Conservation (phyloP, 2,888 invertebrate species). For the Leptopterna dolabrata region DNA sequence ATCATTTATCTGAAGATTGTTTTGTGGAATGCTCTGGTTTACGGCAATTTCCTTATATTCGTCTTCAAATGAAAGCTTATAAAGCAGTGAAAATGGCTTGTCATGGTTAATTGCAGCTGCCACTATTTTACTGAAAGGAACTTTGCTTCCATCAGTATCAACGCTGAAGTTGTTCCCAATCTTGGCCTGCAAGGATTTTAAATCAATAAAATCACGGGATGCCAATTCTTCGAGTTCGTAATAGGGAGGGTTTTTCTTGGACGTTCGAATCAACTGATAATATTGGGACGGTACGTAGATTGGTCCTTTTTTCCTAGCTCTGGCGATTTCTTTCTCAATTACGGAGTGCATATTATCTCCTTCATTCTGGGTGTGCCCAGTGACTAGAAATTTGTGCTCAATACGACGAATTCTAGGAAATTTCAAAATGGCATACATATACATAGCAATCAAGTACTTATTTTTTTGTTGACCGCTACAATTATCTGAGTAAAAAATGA, state of each 20-base stretch:
- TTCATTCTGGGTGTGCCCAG: too few species aligned
- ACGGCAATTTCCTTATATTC: too few species aligned
- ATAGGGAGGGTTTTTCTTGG: slow-evolving; percentile 32
- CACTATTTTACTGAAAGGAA: neutral
- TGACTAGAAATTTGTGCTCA: neutral
- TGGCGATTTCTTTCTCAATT: slow-evolving; percentile 36
- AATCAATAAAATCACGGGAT: slow-evolving; percentile 18
- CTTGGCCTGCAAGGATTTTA: neutral
- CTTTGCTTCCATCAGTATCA: neutral
- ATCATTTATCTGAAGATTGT: too few species aligned
- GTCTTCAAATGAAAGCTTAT: too few species aligned
- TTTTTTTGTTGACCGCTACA: neutral
- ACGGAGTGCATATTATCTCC: slow-evolving; percentile 25
- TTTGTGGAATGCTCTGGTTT: too few species aligned
- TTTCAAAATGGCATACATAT: neutral
- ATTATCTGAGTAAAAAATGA: neutral
- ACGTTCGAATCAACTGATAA: slow-evolving; percentile 5
- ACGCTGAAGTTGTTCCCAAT: slow-evolving; percentile 21
- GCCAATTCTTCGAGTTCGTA: too few species aligned
- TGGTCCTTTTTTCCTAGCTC: neutral
- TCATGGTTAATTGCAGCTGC: too few species aligned
- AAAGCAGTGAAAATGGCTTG: too few species aligned
- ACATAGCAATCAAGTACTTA: neutral
- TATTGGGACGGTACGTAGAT: slow-evolving; percentile 27
- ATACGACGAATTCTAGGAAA: neutral